Evolutionary conservation across 2,113 vertebrate genomes (phyloP).

Genomic region (Cyanistes caeruleus): DNA sequence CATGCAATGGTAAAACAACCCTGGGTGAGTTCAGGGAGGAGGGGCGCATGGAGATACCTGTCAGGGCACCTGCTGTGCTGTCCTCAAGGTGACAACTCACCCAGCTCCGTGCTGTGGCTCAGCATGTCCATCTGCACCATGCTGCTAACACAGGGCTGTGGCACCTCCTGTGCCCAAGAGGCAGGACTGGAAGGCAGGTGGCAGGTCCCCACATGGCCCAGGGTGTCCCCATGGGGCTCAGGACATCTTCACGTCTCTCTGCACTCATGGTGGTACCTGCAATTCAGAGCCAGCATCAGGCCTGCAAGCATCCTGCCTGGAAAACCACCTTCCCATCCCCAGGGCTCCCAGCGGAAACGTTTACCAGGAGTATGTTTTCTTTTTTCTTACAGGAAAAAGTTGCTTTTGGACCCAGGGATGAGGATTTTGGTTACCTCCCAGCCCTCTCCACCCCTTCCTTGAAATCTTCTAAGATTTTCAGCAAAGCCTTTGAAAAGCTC

Average conservation of each 20-base stretch:
- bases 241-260: fast-evolving
- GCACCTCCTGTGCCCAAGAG: background rate
- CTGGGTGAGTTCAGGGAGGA: fast-evolving
- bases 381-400: background rate
- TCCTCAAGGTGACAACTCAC: fast-evolving
- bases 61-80: background rate
- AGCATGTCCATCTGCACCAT: background rate
- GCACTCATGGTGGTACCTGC: background rate
- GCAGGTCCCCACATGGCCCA: background rate
- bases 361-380: background rate
- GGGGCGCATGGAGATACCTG: background rate
- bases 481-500: background rate
- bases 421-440: background rate
- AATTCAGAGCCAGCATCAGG: background rate
- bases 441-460: background rate
- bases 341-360: fast-evolving
- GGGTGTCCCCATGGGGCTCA: background rate
- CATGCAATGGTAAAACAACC: fast-evolving
- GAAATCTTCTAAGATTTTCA: background rate
- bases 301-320: fast-evolving
- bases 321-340: background rate
- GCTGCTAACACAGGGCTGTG: background rate
- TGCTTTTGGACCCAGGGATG: background rate
- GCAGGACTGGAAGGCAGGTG: background rate
- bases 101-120: fast-evolving